These are phyloP conservation scores for Ophioninae sp. DNA, from an alignment of 2,888 invertebrate genomes.

Conservation along the genomic window DNA sequence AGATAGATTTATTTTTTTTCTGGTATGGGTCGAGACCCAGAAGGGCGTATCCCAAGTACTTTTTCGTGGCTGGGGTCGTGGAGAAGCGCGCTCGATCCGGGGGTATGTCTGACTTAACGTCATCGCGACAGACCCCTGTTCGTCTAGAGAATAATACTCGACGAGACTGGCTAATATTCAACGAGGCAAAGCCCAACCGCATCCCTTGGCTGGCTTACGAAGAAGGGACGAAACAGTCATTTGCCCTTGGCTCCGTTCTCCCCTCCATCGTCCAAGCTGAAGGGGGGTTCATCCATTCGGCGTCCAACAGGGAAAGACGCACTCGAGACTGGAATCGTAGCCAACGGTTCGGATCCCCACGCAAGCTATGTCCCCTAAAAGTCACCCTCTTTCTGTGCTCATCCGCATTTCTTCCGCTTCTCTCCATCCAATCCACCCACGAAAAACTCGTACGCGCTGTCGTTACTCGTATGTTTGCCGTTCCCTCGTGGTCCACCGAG, in stretches of 20 bases:
- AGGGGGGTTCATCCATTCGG: slow-evolving; percentile 61
- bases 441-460: slow-evolving; percentile 32
- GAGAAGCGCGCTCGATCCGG: neutral
- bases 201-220: slow-evolving; percentile 37
- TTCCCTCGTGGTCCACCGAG: slow-evolving; percentile 22
- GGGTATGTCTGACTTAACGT: slow-evolving; percentile 29
- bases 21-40: neutral
- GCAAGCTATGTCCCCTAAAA: slow-evolving; percentile 31
- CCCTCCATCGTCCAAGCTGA: slow-evolving; percentile 46
- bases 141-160: slow-evolving; percentile 59
- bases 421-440: slow-evolving; percentile 55
- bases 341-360: slow-evolving; percentile 35
- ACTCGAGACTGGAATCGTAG: slow-evolving; percentile 48
- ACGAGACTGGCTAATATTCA: slow-evolving; percentile 64
- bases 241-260: slow-evolving; percentile 50
- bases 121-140: slow-evolving; percentile 58
- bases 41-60: slow-evolving; percentile 3
- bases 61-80: neutral
- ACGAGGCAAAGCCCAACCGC: slow-evolving; percentile 44
- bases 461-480: slow-evolving; percentile 42
- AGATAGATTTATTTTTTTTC: neutral
- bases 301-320: slow-evolving; percentile 49
- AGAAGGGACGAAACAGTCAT: slow-evolving; percentile 62
- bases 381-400: slow-evolving; percentile 7
- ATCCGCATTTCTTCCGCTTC: neutral